phyloP scores from a whole-genome alignment of 2,797 vertebrate genomes.

The Ciconia nigra region DNA sequence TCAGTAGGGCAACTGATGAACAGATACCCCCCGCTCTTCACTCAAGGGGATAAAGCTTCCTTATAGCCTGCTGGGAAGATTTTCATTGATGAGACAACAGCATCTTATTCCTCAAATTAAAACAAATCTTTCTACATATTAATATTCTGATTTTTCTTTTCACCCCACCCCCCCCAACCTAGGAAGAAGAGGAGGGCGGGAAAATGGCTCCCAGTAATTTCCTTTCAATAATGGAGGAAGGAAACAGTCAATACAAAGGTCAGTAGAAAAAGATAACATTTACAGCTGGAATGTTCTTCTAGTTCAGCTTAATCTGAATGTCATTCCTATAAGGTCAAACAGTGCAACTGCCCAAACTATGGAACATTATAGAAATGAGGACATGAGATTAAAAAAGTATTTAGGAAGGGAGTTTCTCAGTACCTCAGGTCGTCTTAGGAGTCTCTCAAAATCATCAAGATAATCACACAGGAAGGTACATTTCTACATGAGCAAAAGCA shows the following conservation, averaged over 20 bases:
- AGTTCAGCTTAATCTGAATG: not conserved
- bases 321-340: not conserved
- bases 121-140: not conserved
- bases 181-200: constrained; percentile 80
- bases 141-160: not conserved
- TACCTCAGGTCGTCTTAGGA: not conserved
- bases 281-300: not conserved
- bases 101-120: not conserved
- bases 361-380: not conserved
- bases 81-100: not conserved
- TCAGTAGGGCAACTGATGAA: not conserved
- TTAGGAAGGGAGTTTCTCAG: not conserved
- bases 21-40: not conserved
- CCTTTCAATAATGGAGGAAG: constrained; percentile 75
- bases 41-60: not conserved
- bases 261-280: constrained; percentile 16
- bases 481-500: not conserved
- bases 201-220: constrained; percentile 83
- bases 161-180: not conserved
- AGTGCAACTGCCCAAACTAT: not conserved
- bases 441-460: not conserved
- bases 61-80: not conserved
- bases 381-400: not conserved
- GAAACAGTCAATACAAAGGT: constrained; percentile 80
- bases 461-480: not conserved